Base-by-base conservation (phyloP, 1,140 invertebrate species). In the Ylistrum balloti region DNA sequence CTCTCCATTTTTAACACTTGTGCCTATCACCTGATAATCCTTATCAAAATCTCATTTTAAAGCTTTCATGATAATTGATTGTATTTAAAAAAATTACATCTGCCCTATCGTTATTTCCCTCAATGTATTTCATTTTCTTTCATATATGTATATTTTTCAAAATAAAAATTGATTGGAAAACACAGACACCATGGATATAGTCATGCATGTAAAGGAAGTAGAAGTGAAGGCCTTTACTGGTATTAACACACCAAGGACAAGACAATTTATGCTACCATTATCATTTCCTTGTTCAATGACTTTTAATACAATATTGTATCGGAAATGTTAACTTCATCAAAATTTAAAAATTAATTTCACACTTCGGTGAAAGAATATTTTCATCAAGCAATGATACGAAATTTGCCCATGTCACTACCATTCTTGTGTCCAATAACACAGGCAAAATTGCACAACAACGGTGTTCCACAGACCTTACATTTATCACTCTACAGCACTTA, bases 251-350 rank as follows among this genome's bases (percentile, higher is more conserved):
- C 13, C 45, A 48, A 48, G n/a, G 45, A 48, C 45, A 48, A 22
- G 20, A 13, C 11, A 48, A 48, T 20, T 17, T 3, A 48, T 22
- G 11, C n/a, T 38, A 38, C 35, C 13, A 38, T 28, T 3, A 74
- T 17, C 22, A 9, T 28, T 17, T 74, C 56, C 41, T 45, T 45
- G 9, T 45, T 15, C 13, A 38, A 38, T 38, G 35, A 13, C 13
- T 38, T 38, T 17, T 13, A 74, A 74, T 28, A 28, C 22, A 74
- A 28, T 74, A 28, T 74, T 74, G 11, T 74, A 74, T 17, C 5
- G n/a, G 56, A 74, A 74, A 74, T 28, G 56, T 74, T 45, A 28
- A 74, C 56, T 74, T 74, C 56, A 74, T 74, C 56, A 74, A 74
- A 74, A 28, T 74, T 74, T 74, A 45, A 74, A 74, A 74, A 74